phyloP scores from a whole-genome alignment of 2,113 vertebrate genomes.

The Cavia porcellus region DNA sequence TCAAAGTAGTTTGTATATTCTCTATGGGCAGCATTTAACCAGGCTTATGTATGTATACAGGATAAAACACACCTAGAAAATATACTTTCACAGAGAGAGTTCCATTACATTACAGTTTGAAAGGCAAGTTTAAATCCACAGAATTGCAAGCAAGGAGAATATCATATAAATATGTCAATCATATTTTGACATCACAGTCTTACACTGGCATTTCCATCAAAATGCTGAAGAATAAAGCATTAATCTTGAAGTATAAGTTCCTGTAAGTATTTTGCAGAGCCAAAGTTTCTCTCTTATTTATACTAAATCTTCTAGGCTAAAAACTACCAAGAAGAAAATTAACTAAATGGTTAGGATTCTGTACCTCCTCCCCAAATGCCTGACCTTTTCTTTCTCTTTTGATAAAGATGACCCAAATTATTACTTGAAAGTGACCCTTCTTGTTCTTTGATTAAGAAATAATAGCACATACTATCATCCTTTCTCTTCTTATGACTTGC shows the following conservation, averaged over 20 bases:
- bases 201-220: slow-evolving; percentile 41
- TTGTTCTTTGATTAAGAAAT: not conserved
- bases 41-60: not conserved
- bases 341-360: not conserved
- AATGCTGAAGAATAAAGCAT: not conserved
- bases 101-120: slow-evolving; percentile 43
- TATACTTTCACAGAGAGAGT: not conserved
- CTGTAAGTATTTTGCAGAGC: not conserved
- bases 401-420: not conserved
- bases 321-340: slow-evolving; percentile 9
- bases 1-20: not conserved
- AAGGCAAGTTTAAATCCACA: slow-evolving; percentile 54
- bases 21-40: not conserved
- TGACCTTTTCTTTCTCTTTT: not conserved
- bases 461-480: fast-evolving
- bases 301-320: not conserved
- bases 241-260: not conserved
- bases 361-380: not conserved
- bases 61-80: not conserved
- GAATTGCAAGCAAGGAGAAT: slow-evolving; percentile 32
- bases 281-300: slow-evolving; percentile 37
- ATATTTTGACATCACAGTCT: slow-evolving; percentile 48
- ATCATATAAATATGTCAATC: slow-evolving; percentile 66
- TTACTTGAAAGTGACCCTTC: not conserved
- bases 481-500: not conserved